phyloP scores from a whole-genome alignment of 2,888 invertebrate species.

The Lycophotia porphyrea region DNA sequence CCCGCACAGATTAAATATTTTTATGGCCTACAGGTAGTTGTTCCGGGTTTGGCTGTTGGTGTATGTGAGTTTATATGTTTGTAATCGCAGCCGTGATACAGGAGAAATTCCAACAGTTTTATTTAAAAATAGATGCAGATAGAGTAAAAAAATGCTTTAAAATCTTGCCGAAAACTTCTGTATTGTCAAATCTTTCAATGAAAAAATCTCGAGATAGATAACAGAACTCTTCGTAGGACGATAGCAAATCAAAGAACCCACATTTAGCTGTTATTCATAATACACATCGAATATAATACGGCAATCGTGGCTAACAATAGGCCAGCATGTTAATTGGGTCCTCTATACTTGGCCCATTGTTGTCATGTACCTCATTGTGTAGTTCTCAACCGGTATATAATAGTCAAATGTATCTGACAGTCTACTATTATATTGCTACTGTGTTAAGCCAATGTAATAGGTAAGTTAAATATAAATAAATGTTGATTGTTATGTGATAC shows the following conservation, averaged over 20 bases:
- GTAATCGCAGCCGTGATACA: not conserved
- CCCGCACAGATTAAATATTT: not conserved
- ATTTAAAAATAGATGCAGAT: too few relatives aligned
- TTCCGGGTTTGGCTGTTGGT: too few relatives aligned
- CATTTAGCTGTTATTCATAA: not conserved
- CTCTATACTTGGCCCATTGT: slow-evolving; percentile 24
- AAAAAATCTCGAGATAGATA: not conserved
- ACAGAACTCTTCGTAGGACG: too few relatives aligned
- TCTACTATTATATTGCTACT: not conserved
- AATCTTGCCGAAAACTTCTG: not conserved
- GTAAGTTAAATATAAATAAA: not conserved
- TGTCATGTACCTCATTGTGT: slow-evolving; percentile 29
- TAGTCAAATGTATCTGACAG: slow-evolving; percentile 47
- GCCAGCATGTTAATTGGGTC: slow-evolving; percentile 28
- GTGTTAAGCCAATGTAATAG: not conserved
- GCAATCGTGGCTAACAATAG: slow-evolving; percentile 28
- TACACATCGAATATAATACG: not conserved
- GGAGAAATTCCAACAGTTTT: not conserved
- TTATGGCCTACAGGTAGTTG: not conserved
- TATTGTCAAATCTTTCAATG: not conserved
- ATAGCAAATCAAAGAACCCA: not conserved
- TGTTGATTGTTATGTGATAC: not conserved
- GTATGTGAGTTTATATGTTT: not conserved
- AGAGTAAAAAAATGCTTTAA: too few relatives aligned
- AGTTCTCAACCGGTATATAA: slow-evolving; percentile 37